These are phyloP conservation scores for Euthynnus affinis DNA, from an alignment of 2,797 vertebrate genomes.

Conservation along the genomic window DNA sequence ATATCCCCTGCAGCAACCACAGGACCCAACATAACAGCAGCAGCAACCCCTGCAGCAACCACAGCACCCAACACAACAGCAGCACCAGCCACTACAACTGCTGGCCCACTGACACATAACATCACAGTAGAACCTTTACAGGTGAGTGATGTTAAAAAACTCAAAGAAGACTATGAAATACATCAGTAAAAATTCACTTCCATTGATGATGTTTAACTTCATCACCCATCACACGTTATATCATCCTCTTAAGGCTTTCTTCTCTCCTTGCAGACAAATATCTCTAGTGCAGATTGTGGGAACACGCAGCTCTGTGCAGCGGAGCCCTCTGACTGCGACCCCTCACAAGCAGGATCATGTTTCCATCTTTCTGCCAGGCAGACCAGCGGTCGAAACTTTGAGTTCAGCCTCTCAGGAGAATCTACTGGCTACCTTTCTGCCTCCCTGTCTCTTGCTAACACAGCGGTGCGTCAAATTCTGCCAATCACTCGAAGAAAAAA, in stretches of 20 bases:
- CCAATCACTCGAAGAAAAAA: neutral
- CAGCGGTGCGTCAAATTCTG: slow-evolving; percentile 33
- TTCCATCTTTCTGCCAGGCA: slow-evolving; percentile 19
- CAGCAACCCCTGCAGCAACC: fast-evolving
- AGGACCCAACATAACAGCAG: no score
- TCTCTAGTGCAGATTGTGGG: neutral
- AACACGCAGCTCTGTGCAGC: slow-evolving; percentile 8
- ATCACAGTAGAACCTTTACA: neutral
- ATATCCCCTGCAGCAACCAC: no score
- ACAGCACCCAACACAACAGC: neutral
- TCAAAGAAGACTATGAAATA: no score
- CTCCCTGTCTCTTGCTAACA: fast-evolving
- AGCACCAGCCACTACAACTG: neutral
- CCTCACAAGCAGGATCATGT: fast-evolving
- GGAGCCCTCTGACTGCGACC: slow-evolving; percentile 30
- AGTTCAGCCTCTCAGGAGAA: slow-evolving; percentile 42
- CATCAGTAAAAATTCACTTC: neutral
- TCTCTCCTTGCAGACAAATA: neutral
- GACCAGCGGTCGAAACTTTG: slow-evolving; percentile 5
- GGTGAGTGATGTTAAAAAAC: slow-evolving; percentile 38
- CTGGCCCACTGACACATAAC: neutral
- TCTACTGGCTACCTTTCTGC: slow-evolving; percentile 36
- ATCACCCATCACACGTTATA: no score
- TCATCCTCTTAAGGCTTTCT: neutral
- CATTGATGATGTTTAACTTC: neutral